phyloP scores from a whole-genome alignment of 2,797 vertebrate genomes.

The Pangasius sanitwongsei region DNA sequence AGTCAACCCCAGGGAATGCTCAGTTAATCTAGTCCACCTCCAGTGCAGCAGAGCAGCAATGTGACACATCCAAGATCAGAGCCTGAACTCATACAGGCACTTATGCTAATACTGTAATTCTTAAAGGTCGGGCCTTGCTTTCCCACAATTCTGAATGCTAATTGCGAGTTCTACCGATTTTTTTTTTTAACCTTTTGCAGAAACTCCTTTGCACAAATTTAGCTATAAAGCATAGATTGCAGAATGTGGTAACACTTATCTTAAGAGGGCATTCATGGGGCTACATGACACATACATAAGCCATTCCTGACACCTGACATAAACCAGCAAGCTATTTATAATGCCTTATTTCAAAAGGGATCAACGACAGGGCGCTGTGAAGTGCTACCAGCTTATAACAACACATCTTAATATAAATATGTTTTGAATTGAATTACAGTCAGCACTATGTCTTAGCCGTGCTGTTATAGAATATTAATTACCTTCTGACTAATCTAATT shows the following conservation, averaged over 20 bases:
- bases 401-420: neutral
- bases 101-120: no score
- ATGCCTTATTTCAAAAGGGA: neutral
- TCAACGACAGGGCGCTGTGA: no score
- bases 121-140: neutral
- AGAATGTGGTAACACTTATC: neutral
- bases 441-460: no score
- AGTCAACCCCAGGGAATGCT: no score
- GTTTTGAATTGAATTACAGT: no score
- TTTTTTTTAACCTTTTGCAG: no score
- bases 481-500: neutral
- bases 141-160: neutral
- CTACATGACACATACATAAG: neutral
- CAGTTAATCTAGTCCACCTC: no score
- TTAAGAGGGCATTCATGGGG: neutral
- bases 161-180: no score
- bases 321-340: neutral
- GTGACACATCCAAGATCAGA: no score
- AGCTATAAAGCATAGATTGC: neutral
- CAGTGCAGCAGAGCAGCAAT: no score
- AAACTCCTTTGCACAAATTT: no score
- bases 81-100: no score
- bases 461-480: neutral
- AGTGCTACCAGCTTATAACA: neutral
- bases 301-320: neutral